Evolutionary conservation across 2,888 invertebrate species (phyloP).

Genomic region (Amphiduros pacificus): DNA sequence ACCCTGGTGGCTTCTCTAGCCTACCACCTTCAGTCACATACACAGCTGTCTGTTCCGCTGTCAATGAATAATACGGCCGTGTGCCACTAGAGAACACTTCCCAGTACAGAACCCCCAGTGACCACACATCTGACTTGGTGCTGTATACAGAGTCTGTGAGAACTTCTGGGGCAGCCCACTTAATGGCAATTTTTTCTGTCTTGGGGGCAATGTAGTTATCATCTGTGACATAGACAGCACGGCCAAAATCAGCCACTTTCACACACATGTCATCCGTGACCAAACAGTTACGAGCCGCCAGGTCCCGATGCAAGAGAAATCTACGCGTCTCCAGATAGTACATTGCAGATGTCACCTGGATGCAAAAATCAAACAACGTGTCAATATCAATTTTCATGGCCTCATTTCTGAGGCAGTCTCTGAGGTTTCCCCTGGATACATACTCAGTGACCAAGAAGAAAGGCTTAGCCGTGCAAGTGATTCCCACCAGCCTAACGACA

Average conservation of each 20-base stretch:
- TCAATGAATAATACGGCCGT: slow-evolving; percentile 28
- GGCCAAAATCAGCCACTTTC: slow-evolving; percentile 34
- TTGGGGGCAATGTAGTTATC: slow-evolving; percentile 30
- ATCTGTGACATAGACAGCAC: slow-evolving; percentile 32
- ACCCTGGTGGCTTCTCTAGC: slow-evolving; percentile 32
- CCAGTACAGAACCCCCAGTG: slow-evolving; percentile 34
- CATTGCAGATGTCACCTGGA: slow-evolving; percentile 32
- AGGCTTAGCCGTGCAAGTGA: slow-evolving; percentile 29
- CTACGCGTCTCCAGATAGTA: slow-evolving; percentile 30
- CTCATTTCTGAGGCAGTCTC: slow-evolving; percentile 26
- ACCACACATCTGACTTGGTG: slow-evolving; percentile 37
- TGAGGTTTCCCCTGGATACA: slow-evolving; percentile 30
- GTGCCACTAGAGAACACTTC: slow-evolving; percentile 34
- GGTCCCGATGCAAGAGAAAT: slow-evolving; percentile 33
- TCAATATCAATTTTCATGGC: slow-evolving; percentile 29
- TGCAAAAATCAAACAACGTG: slow-evolving; percentile 31
- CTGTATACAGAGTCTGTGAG: slow-evolving; percentile 31
- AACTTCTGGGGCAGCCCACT: slow-evolving; percentile 37
- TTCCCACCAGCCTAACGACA: slow-evolving; percentile 30
- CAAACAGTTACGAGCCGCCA: slow-evolving; percentile 32
- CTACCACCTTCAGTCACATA: slow-evolving; percentile 32
- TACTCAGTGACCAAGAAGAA: slow-evolving; percentile 32
- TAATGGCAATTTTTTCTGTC: slow-evolving; percentile 29
- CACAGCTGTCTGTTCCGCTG: slow-evolving; percentile 30
- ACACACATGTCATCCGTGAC: slow-evolving; percentile 29